Conservation (phyloP, 2,113 vertebrate genomes). For the Tragulus kanchil region DNA sequence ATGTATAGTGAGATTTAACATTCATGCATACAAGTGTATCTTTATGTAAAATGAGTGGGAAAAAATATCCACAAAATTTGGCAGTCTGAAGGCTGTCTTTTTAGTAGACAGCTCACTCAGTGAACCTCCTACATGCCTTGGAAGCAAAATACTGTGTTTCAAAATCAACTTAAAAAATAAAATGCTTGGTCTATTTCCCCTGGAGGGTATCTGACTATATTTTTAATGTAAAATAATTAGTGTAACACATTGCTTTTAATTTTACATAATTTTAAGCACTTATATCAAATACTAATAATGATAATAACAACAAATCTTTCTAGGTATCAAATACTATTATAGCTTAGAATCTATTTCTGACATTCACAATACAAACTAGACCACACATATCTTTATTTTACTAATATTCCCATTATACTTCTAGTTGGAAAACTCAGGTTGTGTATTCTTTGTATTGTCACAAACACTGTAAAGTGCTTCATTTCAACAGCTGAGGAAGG, state of each 20-base stretch:
- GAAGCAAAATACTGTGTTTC: not conserved
- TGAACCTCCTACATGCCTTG: not conserved
- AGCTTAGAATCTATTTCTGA: not conserved
- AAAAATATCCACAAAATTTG: not conserved
- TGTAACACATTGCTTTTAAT: not conserved
- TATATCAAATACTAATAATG: slow-evolving; percentile 22
- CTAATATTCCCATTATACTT: slow-evolving; percentile 44
- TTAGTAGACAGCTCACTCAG: not conserved
- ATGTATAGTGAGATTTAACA: slow-evolving; percentile 44
- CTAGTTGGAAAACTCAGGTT: not conserved
- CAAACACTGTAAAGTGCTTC: not conserved
- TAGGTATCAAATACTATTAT: slow-evolving; percentile 22
- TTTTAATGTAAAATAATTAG: not conserved
- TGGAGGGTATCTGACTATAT: not conserved
- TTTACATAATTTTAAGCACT: slow-evolving; percentile 13
- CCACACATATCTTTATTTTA: not conserved
- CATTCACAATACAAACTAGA: not conserved
- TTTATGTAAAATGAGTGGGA: slow-evolving; percentile 8
- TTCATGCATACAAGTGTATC: slow-evolving; percentile 12
- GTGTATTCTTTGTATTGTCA: not conserved
- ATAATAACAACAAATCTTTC: not conserved
- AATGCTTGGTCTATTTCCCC: not conserved
- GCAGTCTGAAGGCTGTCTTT: slow-evolving; percentile 13
- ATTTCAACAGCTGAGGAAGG: not conserved
- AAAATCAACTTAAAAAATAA: slow-evolving; percentile 10